phyloP scores from a whole-genome alignment of 1,140 invertebrate species.

The Phortica variegata region DNA sequence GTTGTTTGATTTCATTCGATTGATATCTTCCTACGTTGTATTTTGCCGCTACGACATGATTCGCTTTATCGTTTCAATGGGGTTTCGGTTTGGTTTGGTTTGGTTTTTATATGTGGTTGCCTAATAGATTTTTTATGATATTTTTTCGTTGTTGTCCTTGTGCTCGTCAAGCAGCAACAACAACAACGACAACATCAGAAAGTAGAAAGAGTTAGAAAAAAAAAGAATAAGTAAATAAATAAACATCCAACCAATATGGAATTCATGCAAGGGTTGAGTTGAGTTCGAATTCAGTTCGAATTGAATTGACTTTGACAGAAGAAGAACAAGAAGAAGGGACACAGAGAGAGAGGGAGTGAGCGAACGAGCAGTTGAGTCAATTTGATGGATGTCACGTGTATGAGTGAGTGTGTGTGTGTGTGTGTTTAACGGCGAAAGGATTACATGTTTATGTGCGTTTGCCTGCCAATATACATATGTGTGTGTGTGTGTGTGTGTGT shows the following conservation, averaged over 20 bases:
- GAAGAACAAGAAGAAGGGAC: too few species aligned
- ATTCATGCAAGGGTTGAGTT: too few species aligned
- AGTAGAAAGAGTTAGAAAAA: too few species aligned
- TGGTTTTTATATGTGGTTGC: conserved; percentile 41
- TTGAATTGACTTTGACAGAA: too few species aligned
- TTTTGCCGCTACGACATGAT: too few species aligned
- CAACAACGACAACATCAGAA: too few species aligned
- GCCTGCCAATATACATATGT: neutral
- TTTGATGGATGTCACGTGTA: conserved; percentile 5
- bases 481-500: neutral
- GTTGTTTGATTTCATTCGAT: conserved; percentile 53
- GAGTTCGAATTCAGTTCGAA: too few species aligned
- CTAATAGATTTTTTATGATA: conserved; percentile 53
- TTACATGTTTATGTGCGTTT: neutral
- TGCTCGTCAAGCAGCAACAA: too few species aligned
- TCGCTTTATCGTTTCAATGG: conserved; percentile 47
- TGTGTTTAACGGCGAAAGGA: neutral
- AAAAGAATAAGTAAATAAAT: too few species aligned
- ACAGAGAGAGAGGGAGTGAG: too few species aligned
- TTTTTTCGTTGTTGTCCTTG: conserved; percentile 8
- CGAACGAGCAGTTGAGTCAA: too few species aligned
- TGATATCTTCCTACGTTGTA: conserved; percentile 38
- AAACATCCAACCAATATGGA: too few species aligned
- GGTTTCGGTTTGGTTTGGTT: conserved; percentile 11
- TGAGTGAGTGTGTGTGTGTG: conserved; percentile 3